These are phyloP conservation scores for Paramormyrops hopkinsi DNA, from an alignment of 2,797 vertebrate genomes.

Conservation along the genomic window DNA sequence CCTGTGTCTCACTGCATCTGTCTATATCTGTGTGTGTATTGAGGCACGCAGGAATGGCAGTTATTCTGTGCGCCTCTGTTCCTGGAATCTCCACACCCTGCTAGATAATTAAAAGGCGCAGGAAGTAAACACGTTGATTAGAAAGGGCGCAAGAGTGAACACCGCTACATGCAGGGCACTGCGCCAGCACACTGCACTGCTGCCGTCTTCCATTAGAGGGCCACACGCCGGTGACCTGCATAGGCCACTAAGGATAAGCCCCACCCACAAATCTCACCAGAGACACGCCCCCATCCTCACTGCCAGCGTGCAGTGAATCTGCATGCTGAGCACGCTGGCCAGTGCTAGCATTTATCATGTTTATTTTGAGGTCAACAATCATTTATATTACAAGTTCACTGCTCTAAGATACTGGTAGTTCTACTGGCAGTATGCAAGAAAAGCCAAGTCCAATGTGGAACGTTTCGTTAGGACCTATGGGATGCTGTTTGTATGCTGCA, in stretches of 20 bases:
- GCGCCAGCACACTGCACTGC: neutral
- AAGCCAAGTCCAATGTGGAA: neutral
- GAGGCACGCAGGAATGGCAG: neutral
- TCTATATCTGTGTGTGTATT: neutral
- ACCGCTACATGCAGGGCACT: neutral
- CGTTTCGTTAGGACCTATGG: neutral
- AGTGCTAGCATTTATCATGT: neutral
- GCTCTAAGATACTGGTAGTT: neutral
- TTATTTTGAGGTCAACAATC: neutral
- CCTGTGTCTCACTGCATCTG: neutral
- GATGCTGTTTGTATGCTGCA: neutral
- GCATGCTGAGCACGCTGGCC: neutral
- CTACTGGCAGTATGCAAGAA: neutral
- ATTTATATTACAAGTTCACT: neutral
- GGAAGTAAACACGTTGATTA: neutral
- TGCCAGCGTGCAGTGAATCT: neutral
- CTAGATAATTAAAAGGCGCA: neutral
- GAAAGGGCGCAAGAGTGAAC: neutral
- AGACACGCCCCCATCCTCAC: neutral
- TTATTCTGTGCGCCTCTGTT: neutral
- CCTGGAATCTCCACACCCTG: neutral
- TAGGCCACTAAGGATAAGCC: neutral
- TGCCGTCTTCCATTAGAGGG: neutral
- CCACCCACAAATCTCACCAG: neutral
- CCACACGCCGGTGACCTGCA: neutral